These are phyloP conservation scores for Tauraco erythrolophus DNA, from an alignment of 2,113 vertebrate genomes.

Conservation along the genomic window DNA sequence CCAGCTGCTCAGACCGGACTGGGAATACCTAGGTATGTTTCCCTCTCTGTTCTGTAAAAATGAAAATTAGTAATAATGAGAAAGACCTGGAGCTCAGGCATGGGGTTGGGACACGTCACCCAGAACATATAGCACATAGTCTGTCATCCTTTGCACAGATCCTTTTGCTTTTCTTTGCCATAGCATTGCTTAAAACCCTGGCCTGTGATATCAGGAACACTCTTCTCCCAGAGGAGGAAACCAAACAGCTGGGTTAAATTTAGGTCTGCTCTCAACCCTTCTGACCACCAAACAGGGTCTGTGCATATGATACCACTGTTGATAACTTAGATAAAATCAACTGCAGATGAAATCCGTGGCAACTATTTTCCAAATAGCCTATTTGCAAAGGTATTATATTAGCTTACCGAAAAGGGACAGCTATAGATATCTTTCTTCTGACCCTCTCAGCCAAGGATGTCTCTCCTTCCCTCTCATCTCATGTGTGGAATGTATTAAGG, in stretches of 20 bases:
- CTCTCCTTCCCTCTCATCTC: background rate
- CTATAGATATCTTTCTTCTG: background rate
- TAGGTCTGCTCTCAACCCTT: background rate
- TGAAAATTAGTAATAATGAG: background rate
- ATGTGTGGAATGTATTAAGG: background rate
- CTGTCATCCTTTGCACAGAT: background rate
- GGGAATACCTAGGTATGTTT: background rate
- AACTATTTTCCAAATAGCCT: background rate
- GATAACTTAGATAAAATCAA: background rate
- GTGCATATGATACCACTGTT: background rate
- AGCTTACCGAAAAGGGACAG: background rate
- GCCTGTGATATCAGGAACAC: background rate
- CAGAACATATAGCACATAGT: background rate
- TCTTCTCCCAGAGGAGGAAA: background rate
- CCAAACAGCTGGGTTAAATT: background rate
- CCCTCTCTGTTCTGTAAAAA: background rate
- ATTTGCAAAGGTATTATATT: background rate
- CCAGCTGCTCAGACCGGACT: background rate
- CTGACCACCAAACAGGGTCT: background rate
- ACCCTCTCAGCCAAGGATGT: background rate
- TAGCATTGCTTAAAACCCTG: background rate
- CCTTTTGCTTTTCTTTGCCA: background rate
- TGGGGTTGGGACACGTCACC: background rate
- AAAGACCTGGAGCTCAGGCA: background rate
- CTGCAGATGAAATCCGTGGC: background rate